Percentiles rank a stretch among this genome's conserved stretches.
These are phyloP conservation scores for Acrobasis suavella DNA, from an alignment of 2,888 invertebrate species.

Conservation along the genomic window DNA sequence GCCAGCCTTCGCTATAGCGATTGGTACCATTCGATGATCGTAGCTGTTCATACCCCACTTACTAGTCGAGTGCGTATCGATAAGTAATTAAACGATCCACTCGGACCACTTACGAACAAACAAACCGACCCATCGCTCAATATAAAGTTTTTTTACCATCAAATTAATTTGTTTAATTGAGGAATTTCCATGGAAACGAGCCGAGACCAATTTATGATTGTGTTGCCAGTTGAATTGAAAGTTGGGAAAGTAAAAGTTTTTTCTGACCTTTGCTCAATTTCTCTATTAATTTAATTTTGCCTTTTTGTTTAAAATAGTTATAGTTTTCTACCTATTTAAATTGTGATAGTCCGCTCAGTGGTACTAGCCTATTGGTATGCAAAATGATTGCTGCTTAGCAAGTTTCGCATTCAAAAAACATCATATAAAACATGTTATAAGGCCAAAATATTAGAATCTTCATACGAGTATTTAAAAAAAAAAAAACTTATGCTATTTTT, in stretches of 20 bases:
- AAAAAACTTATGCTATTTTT: no score
- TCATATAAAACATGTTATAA: no score
- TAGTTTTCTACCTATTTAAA: not conserved
- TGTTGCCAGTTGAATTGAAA: slow-evolving; percentile 17
- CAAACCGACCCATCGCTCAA: slow-evolving; percentile 42
- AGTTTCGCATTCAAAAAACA: no score
- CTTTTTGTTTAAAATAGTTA: not conserved
- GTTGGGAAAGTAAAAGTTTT: slow-evolving; percentile 20
- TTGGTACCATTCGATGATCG: slow-evolving; percentile 36
- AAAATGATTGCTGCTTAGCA: no score
- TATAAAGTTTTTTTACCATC: slow-evolving; percentile 25
- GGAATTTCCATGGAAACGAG: slow-evolving; percentile 21
- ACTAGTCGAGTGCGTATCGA: slow-evolving; percentile 42
- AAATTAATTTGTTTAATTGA: slow-evolving; percentile 24
- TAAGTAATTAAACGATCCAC: slow-evolving; percentile 57
- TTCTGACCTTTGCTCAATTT: not conserved
- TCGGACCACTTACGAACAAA: slow-evolving; percentile 45
- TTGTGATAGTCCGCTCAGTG: no score
- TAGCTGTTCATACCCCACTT: slow-evolving; percentile 40
- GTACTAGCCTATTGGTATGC: no score
- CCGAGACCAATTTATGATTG: slow-evolving; percentile 23
- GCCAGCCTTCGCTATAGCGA: not conserved
- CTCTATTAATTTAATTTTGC: not conserved
- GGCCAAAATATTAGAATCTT: no score
- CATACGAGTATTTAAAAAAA: no score